Evolutionary conservation across 64 coral and sea anemone genomes (phyloP), one percentile per base, ranked within the genome.

Genomic region (Stylophora pistillata): DNA sequence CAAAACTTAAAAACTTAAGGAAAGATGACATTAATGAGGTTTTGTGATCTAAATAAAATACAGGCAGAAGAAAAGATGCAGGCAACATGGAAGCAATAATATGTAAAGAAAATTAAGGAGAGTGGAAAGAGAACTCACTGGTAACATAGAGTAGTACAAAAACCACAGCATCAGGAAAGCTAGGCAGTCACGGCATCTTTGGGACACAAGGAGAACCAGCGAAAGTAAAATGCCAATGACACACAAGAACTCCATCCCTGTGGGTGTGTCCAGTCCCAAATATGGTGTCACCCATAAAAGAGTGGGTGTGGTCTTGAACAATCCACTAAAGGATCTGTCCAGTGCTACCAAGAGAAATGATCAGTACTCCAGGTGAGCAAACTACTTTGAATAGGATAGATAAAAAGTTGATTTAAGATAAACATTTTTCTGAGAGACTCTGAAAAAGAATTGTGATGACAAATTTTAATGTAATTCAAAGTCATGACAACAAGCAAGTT

Each of bases 211-310:
- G 13, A 95, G 55, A 30, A 93, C 55, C 62, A 95, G 74, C 13
- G 97, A 99, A 2, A 95, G 26, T 1, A 77, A 17, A 59, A 95
- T 99, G 15, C 93, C 97, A 15, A 66, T 47, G 10, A 99, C 34
- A 79, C 87, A 93, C 6, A 99, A 72, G 30, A 99, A 86, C 73
- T 99, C 97, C 97, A 99, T 99, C 9, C 90, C 93, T 79, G 93
- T 85, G 0, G 82, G 37, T 26, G 90, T 88, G 74, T 95, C 91
- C 29, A 99, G 87, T 28, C 97, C 97, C 5, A 99, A 77, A 12
- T 59, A 93, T n/a, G 90, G 93, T 9, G 93, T 93, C 4, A 95
- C 30, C 90, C 94, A 95, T 10, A 99, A 68, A 18, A 99, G 93
- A 28, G 94, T 95, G 52, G 94, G 93, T 60, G 79, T 92, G 61